Evolutionary conservation across 2,888 invertebrate genomes (phyloP), one percentile per base, ranked within the genome.

Genomic region (Eulithis testata): DNA sequence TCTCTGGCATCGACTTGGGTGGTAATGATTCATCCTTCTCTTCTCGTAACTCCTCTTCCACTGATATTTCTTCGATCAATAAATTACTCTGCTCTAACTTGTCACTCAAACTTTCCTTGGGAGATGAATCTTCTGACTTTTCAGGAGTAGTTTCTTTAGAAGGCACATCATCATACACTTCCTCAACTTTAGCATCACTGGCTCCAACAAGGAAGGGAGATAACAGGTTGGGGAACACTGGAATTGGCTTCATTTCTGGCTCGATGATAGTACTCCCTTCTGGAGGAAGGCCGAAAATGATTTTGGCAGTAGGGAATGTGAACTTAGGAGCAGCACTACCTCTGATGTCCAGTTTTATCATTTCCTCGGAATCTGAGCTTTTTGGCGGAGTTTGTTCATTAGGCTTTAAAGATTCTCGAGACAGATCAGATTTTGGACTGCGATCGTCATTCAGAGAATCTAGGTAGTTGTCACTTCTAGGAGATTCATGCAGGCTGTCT

Each of bases 341-440:
- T 79, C 93, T 81, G 45, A 93, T 93, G 75, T 93, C 93, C 64
- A 93, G 70, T 68, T 92, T 93, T 58, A 93, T 93, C 7, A 93
- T 89, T 72, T 93, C 93, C 69, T 93, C 93, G 43, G 93, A 93
- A 0, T 81, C 87, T 54, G 91, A 89, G 8, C 73, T 71, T 72
- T 80, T 85, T 8, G 80, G 79, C 0, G 74, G 71, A 3, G 81
- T 84, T 55, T 81, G 77, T 44, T 75, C 73, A 63, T 69, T 72
- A 7, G 50, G 58, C 53, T 44, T 60, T 14, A 37, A 49, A 56
- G 67, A 67, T 60, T 60, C 63, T 53, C 60, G 44, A 56, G 66
- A 71, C 31, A 73, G 72, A 31, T 76, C 73, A 36, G 78, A 81
- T 57, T 77, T 75, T 68, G 76, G 70, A 60, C 81, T 82, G n/a